Percentiles rank a stretch among this genome's conserved stretches.
phyloP scores from a whole-genome alignment of 2,113 vertebrate genomes.

The Cettia cetti region DNA sequence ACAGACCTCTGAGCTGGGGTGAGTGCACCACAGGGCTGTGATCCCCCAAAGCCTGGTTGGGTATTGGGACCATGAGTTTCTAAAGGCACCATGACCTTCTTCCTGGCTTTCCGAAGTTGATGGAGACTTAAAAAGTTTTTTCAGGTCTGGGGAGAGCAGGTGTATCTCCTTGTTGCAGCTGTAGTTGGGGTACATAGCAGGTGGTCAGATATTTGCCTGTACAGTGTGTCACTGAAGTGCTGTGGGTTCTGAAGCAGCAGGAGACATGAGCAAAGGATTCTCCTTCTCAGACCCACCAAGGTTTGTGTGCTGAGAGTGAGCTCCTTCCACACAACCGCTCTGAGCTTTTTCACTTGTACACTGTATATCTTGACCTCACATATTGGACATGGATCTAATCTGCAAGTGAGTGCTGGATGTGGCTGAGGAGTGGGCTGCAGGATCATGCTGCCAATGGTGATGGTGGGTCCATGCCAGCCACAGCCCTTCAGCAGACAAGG shows the following conservation, averaged over 20 bases:
- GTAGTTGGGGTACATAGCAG: background rate
- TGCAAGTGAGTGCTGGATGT: background rate
- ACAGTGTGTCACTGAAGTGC: background rate
- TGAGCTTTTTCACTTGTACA: accelerated
- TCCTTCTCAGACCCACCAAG: background rate
- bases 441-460: background rate
- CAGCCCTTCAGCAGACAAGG: background rate
- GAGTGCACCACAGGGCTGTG: background rate
- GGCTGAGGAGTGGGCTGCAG: background rate
- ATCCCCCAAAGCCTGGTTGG: background rate
- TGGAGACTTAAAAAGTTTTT: background rate
- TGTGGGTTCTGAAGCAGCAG: background rate
- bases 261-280: background rate
- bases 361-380: accelerated
- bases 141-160: background rate
- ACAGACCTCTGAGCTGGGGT: background rate
- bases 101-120: background rate
- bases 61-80: background rate
- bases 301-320: background rate
- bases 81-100: background rate
- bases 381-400: background rate
- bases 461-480: background rate
- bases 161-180: background rate
- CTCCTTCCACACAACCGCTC: background rate
- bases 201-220: background rate